A percentile compares a stretch with the other conserved stretches of the same genome.
Conservation (phyloP, 2,113 vertebrate species). For the Poecilia latipinna region DNA sequence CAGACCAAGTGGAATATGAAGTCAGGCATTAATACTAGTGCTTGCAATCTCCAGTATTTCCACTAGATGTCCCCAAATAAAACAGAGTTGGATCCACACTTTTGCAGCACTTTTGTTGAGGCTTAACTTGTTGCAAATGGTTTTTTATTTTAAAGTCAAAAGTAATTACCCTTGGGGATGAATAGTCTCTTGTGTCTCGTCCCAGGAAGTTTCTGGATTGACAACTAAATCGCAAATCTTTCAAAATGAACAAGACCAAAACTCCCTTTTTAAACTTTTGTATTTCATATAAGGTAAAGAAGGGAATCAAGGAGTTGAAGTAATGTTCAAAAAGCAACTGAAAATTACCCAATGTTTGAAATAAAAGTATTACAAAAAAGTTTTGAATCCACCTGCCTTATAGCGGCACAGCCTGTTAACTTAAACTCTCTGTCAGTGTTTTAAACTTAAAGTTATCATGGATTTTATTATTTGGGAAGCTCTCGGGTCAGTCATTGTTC, state of each 20-base stretch:
- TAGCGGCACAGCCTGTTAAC: too few relatives aligned
- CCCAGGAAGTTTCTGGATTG: background rate
- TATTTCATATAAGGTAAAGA: background rate
- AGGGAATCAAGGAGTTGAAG: background rate
- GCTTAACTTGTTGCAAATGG: background rate
- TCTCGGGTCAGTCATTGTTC: background rate
- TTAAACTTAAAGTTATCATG: too few relatives aligned
- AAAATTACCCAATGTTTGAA: background rate
- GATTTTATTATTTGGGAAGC: too few relatives aligned
- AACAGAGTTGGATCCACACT: background rate
- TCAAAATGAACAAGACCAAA: background rate
- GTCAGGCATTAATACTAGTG: background rate
- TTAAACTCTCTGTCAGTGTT: too few relatives aligned
- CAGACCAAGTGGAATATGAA: background rate
- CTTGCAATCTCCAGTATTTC: background rate
- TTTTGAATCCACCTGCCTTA: too few relatives aligned
- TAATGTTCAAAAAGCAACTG: background rate
- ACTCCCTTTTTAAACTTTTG: too few relatives aligned
- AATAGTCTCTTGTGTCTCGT: background rate
- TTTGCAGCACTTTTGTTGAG: background rate
- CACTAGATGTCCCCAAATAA: background rate
- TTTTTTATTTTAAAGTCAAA: background rate
- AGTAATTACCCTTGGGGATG: background rate
- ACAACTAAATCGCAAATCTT: background rate
- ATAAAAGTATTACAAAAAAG: background rate